Percentiles rank a stretch among this genome's conserved stretches.
Evolutionary conservation across 2,888 invertebrate genomes (phyloP).

Genomic region (Odontocolon sp.): DNA sequence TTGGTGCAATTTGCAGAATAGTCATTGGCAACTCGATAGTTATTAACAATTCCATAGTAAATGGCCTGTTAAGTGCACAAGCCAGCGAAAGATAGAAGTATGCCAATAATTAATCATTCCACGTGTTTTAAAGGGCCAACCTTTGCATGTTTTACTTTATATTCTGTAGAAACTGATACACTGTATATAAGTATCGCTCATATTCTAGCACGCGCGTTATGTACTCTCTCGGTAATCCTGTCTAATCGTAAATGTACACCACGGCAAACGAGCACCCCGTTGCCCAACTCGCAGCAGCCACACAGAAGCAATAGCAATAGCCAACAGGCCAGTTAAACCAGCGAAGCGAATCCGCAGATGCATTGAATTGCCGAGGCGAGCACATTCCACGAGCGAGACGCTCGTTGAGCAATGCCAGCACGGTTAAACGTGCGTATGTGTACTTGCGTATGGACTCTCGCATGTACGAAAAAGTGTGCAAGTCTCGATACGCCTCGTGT

Average conservation of each 20-base stretch:
- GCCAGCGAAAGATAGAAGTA: too few relatives aligned
- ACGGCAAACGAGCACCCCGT: slow-evolving; percentile 44
- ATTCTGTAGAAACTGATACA: background rate
- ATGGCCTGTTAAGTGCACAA: too few relatives aligned
- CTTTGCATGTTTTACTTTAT: background rate
- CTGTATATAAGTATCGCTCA: background rate
- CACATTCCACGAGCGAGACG: slow-evolving; percentile 58
- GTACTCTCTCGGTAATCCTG: background rate
- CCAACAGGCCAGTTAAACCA: slow-evolving; percentile 61
- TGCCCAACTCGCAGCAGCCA: slow-evolving; percentile 36
- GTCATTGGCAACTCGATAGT: too few relatives aligned
- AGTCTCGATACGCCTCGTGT: background rate
- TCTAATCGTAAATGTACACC: slow-evolving; percentile 47
- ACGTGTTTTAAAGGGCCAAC: background rate
- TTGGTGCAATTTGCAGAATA: background rate
- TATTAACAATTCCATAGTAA: too few relatives aligned
- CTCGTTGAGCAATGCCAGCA: slow-evolving; percentile 47
- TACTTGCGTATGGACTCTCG: background rate
- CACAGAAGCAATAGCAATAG: slow-evolving; percentile 18
- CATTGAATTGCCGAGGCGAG: slow-evolving; percentile 56
- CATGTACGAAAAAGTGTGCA: background rate
- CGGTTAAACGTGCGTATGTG: background rate
- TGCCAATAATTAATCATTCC: too few relatives aligned
- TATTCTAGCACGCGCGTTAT: slow-evolving; percentile 8
- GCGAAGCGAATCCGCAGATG: slow-evolving; percentile 61